Base-by-base conservation (phyloP, 2,888 invertebrate species). In the Cremastobaeus sp. region DNA sequence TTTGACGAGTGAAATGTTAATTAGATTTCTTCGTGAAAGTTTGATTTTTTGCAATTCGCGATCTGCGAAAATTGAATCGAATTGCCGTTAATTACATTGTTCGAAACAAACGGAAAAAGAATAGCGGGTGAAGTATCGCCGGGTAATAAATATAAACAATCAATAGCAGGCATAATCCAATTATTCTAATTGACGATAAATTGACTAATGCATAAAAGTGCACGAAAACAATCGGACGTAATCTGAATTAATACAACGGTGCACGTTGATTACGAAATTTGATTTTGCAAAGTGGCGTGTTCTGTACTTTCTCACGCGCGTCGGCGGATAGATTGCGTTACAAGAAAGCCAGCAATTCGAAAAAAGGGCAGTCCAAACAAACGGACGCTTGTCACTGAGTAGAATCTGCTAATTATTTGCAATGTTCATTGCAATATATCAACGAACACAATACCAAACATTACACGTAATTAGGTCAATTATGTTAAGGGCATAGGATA, bases 391-490 rank as follows among this genome's bases (percentile, higher is more conserved):
- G 52, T 62, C 48, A 18, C 30, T 32, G n/a, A 48, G 21, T 39
- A 37, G 32, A 68, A 50, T 68, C 50, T 28, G 50, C 50, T 57
- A 68, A 68, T 68, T 68, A 68, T 57, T 50, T 35, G 34, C 57
- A 25, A 14, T 35, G 50, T 35, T 50, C 11, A 11, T 39, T 55
- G 48, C 17, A 41, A 50, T 59, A 50, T 59, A 68, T 59, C 41
- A 41, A 39, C 17, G 32, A 34, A 12, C 28, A 55, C 54, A 55
- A 69, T 60, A 54, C 43, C 55, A 37, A 47, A 43, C 52, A 70
- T 73, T 73, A 57, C 34, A 59, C 50, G 60, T 50, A 76, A 72
- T 76, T 73, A 65, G 72, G 55, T 55, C 66, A 76, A 76, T 76
- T 76, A 65, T 70, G 65, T 74, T 65, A 70, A 64, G 62, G 47